Percentiles rank a stretch among this genome's conserved stretches.
phyloP scores from a whole-genome alignment of 2,113 vertebrate species.

The Hyla sarda region DNA sequence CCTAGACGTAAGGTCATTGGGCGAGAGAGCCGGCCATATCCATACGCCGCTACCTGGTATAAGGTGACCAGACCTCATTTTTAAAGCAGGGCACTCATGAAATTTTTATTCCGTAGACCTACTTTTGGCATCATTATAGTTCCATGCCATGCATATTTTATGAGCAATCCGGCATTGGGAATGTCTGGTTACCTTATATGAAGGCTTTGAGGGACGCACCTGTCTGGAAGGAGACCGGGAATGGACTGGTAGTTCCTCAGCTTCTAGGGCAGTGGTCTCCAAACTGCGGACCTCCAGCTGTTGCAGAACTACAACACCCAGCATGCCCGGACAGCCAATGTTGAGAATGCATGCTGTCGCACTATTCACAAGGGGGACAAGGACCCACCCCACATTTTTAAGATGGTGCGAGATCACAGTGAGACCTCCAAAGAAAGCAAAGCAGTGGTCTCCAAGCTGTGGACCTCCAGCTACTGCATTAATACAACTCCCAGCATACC shows the following conservation, averaged over 20 bases:
- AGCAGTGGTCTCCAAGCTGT: too few species aligned
- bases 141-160: conserved; percentile 36
- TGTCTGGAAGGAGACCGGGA: neutral
- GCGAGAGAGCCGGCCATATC: neutral
- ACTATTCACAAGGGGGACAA: too few species aligned
- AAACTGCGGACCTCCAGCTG: too few species aligned
- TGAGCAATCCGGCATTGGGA: conserved; percentile 14
- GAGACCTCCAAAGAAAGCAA: too few species aligned
- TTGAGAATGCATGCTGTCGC: too few species aligned
- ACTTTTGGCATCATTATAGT: conserved; percentile 28
- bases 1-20: conserved; percentile 26
- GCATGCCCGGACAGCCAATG: too few species aligned
- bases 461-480: too few species aligned
- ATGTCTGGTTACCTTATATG: conserved; percentile 22
- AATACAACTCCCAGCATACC: too few species aligned
- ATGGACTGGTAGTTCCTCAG: neutral
- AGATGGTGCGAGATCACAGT: too few species aligned
- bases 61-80: conserved; percentile 39
- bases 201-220: neutral
- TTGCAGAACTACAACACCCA: too few species aligned
- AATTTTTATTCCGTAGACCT: conserved; percentile 36
- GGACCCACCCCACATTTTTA: too few species aligned
- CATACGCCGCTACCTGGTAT: conserved; percentile 10
- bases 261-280: neutral
- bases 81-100: conserved; percentile 44